These are phyloP conservation scores for Gymnarchus niloticus DNA, from an alignment of 2,113 vertebrate species.

Conservation along the genomic window DNA sequence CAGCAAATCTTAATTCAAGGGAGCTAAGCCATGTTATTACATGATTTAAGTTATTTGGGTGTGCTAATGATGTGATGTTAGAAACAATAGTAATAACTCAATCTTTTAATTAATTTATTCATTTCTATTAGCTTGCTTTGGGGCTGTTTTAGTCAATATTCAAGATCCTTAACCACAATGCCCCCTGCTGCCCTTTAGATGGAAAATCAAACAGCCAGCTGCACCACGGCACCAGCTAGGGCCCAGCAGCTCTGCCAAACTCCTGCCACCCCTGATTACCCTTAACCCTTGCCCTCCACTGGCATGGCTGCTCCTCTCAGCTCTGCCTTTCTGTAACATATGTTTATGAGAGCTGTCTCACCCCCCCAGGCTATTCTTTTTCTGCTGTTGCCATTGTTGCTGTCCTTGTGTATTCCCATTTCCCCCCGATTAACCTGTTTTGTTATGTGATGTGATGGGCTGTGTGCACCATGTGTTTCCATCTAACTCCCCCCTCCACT, in stretches of 20 bases:
- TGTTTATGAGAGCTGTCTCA: background rate
- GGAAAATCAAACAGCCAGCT: background rate
- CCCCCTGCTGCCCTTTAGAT: background rate
- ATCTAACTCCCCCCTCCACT: background rate
- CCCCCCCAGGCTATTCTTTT: background rate
- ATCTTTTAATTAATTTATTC: too few species aligned
- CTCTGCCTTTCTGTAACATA: background rate
- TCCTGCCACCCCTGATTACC: background rate
- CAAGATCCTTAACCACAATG: background rate
- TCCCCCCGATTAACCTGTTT: background rate
- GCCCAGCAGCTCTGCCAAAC: constrained; percentile 17
- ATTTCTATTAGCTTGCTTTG: background rate
- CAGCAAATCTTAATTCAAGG: too few species aligned
- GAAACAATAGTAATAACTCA: too few species aligned
- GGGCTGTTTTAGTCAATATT: background rate
- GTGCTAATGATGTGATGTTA: too few species aligned
- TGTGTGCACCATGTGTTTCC: background rate
- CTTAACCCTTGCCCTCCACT: background rate
- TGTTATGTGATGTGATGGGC: background rate
- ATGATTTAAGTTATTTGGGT: too few species aligned
- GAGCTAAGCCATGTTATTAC: too few species aligned
- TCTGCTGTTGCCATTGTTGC: background rate
- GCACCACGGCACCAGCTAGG: constrained; percentile 26
- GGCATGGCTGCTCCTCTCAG: background rate
- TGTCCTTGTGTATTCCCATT: background rate